Conservation (phyloP, 23 tunicate genomes). For the Corella eumyota region DNA sequence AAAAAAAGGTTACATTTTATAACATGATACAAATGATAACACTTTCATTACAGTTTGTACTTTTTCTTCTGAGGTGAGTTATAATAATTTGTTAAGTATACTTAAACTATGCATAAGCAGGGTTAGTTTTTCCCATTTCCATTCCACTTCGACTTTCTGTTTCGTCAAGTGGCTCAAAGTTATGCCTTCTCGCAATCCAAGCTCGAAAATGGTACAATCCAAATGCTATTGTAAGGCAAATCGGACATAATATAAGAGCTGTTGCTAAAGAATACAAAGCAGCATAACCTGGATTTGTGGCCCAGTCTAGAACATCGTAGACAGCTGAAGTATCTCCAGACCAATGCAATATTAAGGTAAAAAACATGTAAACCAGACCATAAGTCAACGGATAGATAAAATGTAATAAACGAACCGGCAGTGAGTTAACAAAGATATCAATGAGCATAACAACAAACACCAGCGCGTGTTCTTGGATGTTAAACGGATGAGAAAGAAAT, state of each 20-base stretch:
- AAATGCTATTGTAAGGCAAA: slow-evolving; percentile 8
- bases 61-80: too few relatives aligned
- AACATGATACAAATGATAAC: too few relatives aligned
- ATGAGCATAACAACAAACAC: too few relatives aligned
- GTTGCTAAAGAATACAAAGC: slow-evolving; percentile 12
- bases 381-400: neutral
- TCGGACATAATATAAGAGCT: slow-evolving; percentile 7
- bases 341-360: slow-evolving; percentile 15
- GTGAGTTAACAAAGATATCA: too few relatives aligned
- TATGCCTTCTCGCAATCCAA: neutral
- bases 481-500: too few relatives aligned
- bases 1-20: too few relatives aligned
- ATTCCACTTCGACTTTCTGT: neutral
- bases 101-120: too few relatives aligned
- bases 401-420: slow-evolving; percentile 8
- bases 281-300: slow-evolving; percentile 1
- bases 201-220: slow-evolving; percentile 10
- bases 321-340: slow-evolving; percentile 5
- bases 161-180: neutral
- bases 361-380: neutral
- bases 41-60: too few relatives aligned
- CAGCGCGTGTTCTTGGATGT: too few relatives aligned
- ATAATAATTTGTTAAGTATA: too few relatives aligned
- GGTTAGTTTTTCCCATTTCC: slow-evolving; percentile 8
- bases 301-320: slow-evolving; percentile 5